Conservation (phyloP, 2,113 vertebrate species). For the Brachyhypopomus gauderio region DNA sequence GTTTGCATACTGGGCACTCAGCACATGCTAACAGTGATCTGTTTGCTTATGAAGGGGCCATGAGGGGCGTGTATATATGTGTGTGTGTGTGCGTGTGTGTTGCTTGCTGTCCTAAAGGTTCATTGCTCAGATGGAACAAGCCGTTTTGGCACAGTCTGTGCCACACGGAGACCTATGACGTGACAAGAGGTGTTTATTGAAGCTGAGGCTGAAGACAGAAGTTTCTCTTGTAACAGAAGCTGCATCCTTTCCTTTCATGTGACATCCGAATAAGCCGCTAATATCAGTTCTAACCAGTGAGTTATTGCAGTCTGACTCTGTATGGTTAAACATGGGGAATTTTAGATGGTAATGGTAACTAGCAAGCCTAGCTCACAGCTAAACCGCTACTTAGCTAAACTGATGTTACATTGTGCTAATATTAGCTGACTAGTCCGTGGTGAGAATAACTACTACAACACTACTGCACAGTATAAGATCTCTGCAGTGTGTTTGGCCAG, state of each 20-base stretch:
- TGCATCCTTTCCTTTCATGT: too few relatives aligned
- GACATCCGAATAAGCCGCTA: too few relatives aligned
- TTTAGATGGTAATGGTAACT: too few relatives aligned
- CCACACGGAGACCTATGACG: background rate
- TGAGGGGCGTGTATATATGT: too few relatives aligned
- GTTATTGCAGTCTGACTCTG: too few relatives aligned
- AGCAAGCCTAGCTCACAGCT: too few relatives aligned
- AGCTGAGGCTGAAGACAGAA: constrained; percentile 1
- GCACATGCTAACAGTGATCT: constrained; percentile 15
- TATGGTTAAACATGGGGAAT: too few relatives aligned
- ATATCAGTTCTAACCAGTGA: too few relatives aligned
- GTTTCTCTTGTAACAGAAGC: too few relatives aligned
- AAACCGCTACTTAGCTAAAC: too few relatives aligned
- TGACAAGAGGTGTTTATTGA: constrained; percentile 17
- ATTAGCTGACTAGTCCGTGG: background rate
- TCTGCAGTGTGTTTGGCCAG: constrained; percentile 58
- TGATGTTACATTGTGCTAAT: constrained; percentile 8
- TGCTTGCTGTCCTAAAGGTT: background rate
- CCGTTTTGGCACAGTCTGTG: background rate
- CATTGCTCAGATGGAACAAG: background rate
- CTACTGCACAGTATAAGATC: constrained; percentile 10
- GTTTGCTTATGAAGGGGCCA: constrained; percentile 3
- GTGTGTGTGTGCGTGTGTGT: background rate
- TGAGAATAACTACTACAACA: constrained; percentile 10
- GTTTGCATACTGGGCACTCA: background rate